Evolutionary conservation across 2,113 vertebrate species (phyloP).

Genomic region (Spizaetus ornatus): DNA sequence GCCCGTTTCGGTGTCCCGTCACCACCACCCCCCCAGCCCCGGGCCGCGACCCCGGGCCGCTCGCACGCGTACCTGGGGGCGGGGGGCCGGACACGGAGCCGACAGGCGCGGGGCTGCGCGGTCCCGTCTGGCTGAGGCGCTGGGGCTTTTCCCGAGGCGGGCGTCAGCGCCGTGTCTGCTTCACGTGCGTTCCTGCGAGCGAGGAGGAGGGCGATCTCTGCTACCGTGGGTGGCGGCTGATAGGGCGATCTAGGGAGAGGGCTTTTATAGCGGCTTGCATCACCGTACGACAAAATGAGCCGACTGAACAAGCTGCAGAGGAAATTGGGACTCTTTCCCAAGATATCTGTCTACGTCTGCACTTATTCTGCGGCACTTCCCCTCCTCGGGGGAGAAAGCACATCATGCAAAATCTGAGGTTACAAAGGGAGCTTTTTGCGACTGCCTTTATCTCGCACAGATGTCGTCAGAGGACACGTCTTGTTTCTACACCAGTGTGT

Average conservation of each 20-base stretch:
- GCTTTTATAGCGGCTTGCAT: not conserved
- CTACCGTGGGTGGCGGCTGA: not conserved
- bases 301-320: not conserved
- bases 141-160: not conserved
- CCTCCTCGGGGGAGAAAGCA: not conserved
- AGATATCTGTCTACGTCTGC: not conserved
- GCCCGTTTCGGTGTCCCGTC: too few species aligned
- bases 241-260: not conserved
- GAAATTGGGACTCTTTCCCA: not conserved
- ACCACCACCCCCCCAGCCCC: too few species aligned
- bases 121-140: too few species aligned
- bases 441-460: not conserved
- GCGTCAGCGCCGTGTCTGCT: not conserved
- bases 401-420: not conserved
- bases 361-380: not conserved
- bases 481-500: not conserved
- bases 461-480: too few species aligned
- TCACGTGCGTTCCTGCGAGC: accelerated
- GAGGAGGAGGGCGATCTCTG: accelerated
- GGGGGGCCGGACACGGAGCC: not conserved
- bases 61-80: not conserved
- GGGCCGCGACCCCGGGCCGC: not conserved
- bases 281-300: accelerated
- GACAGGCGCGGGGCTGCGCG: too few species aligned
- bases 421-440: not conserved